Evolutionary conservation across 2,797 vertebrate genomes (phyloP).

Genomic region (Diplodus puntazzo): DNA sequence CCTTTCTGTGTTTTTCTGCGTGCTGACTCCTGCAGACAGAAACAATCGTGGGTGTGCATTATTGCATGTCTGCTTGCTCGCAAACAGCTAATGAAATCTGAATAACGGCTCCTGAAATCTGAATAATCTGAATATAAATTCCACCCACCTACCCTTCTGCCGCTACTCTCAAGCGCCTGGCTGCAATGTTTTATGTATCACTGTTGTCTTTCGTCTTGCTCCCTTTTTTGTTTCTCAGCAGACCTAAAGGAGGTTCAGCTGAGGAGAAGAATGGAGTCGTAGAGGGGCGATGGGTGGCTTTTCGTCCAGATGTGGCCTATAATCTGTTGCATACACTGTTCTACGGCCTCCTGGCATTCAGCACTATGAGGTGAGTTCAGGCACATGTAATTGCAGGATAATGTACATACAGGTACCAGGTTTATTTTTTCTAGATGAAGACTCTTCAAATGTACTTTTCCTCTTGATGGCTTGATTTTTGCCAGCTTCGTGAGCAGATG

Average conservation of each 20-base stretch:
- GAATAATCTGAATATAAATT: constrained; percentile 69
- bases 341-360: constrained; percentile 93
- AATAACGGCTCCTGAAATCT: constrained; percentile 62
- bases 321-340: constrained; percentile 91
- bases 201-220: constrained; percentile 58
- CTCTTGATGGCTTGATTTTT: constrained; percentile 42
- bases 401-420: not conserved
- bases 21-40: constrained; percentile 52
- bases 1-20: constrained; percentile 39
- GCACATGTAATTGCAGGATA: constrained; percentile 8
- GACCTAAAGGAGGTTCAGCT: constrained; percentile 42
- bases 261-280: constrained; percentile 67
- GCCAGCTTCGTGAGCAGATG: constrained; percentile 30
- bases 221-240: constrained; percentile 55
- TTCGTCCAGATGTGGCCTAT: constrained; percentile 92
- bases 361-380: constrained; percentile 94
- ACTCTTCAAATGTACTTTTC: constrained; percentile 31
- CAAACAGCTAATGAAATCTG: constrained; percentile 64
- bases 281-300: constrained; percentile 63
- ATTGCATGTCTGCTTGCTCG: constrained; percentile 42
- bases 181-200: constrained; percentile 70
- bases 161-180: constrained; percentile 39
- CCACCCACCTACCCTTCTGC: constrained; percentile 66
- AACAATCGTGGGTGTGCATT: constrained; percentile 47
- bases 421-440: not conserved